Evolutionary conservation across 1,140 invertebrate genomes (phyloP), one percentile per base, ranked within the genome.

Genomic region (Camponotus vicinus): DNA sequence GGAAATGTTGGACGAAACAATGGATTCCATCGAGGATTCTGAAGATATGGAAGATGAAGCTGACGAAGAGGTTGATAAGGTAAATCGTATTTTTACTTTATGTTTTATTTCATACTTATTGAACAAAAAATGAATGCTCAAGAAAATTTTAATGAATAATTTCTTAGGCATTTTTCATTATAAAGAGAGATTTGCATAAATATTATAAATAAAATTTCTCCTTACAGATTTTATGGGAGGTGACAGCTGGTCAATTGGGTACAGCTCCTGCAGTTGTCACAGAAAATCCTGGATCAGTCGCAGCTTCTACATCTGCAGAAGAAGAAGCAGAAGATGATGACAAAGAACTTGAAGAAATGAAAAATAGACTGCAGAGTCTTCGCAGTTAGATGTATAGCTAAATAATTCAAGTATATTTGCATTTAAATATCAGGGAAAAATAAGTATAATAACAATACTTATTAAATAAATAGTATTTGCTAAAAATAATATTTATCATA

Each of bases 1-100:
- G 45, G 89, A 90, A 42, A 99, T 99, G 99, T 95, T 99, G 59
- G 99, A 99, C 90, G 99, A 99, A 94, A 99, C 99, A 42, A 97
- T 99, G 97, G 98, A 99, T 87, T 96, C 96, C 6, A 95, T 99
- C 63, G 98, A 98, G 92, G 98, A 98, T 94, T 97, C 97, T 9
- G 98, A 98, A 89, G 98, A 98, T 92, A 96, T 99, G 95, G 98
- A 99, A 93, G 98, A 99, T 92, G 98, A 98, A 91, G 99, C 98
- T 3, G 98, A 99, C 93, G 97, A 97, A 92, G 98, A 99, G 96
- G 97, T 99, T 73, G 98, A 99, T 91, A 99, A 99, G 95, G 97
- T 97, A 95, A 91, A 92, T 77, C 18, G 42, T 76, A 63, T 37
- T 40, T 59, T 11, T 40, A 13, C 52, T 78, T 49, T 21, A 67